phyloP scores from a whole-genome alignment of 2,888 invertebrate species.

The Apeira syringaria region DNA sequence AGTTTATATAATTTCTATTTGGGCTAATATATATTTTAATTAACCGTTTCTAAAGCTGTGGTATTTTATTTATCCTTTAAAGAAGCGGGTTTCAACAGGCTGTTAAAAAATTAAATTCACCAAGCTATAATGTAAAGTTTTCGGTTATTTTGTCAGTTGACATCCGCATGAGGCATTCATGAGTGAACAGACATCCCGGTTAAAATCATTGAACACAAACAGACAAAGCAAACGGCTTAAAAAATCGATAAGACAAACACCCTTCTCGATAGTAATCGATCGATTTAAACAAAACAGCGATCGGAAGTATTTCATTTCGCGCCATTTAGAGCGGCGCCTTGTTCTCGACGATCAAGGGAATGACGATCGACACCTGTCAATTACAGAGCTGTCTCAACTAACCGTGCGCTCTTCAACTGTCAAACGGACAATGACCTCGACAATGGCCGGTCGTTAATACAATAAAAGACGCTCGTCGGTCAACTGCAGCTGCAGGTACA shows the following conservation, averaged over 20 bases:
- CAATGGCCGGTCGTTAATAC: constrained; percentile 38
- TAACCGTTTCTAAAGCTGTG: no score
- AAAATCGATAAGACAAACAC: constrained; percentile 29
- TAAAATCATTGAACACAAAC: constrained; percentile 28
- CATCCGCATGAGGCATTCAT: constrained; percentile 2
- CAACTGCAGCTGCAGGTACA: constrained; percentile 43
- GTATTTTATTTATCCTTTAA: no score
- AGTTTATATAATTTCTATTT: no score
- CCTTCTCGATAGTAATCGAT: constrained; percentile 36
- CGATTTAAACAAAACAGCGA: constrained; percentile 49
- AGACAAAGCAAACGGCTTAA: constrained; percentile 29
- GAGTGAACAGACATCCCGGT: constrained; percentile 31
- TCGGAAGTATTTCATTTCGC: constrained; percentile 42
- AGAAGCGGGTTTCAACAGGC: no score
- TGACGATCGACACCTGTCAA: constrained; percentile 53
- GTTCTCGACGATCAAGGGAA: constrained; percentile 16
- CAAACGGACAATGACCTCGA: constrained; percentile 41
- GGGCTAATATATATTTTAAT: no score
- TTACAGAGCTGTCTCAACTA: constrained; percentile 53
- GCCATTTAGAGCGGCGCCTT: constrained; percentile 17
- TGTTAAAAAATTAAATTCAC: no score
- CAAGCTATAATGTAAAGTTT: no score
- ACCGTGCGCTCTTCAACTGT: constrained; percentile 25
- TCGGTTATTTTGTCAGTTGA: neutral
- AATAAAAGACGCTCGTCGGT: constrained; percentile 45